A percentile compares a stretch with the other conserved stretches of the same genome.
Evolutionary conservation across 2,797 vertebrate genomes (phyloP).

Genomic region (Acanthurus leucopareius): DNA sequence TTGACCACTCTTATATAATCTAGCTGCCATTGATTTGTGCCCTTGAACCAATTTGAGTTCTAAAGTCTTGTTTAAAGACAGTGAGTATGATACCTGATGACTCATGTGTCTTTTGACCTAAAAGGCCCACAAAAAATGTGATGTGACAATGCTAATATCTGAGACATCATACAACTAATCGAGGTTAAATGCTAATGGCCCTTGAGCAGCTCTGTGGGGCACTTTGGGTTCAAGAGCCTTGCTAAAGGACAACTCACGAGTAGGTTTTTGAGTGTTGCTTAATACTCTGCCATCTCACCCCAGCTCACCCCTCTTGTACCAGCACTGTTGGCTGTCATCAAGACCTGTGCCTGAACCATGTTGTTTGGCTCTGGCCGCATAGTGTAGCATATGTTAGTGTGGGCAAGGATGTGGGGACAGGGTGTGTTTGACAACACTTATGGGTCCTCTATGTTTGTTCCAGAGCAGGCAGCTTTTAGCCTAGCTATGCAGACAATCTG

Average conservation of each 20-base stretch:
- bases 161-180: neutral
- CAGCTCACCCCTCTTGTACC: constrained; percentile 10
- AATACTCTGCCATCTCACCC: neutral
- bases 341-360: constrained; percentile 2
- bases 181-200: neutral
- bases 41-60: neutral
- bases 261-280: constrained; percentile 2
- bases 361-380: constrained; percentile 18
- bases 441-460: constrained; percentile 33
- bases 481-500: constrained; percentile 13
- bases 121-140: constrained; percentile 10
- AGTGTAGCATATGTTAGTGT: constrained; percentile 11
- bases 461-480: constrained; percentile 42
- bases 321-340: constrained; percentile 15
- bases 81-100: neutral
- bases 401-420: constrained; percentile 28
- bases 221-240: constrained; percentile 11
- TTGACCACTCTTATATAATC: constrained; percentile 3
- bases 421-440: constrained; percentile 46
- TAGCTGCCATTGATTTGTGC: neutral
- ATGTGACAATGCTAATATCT: constrained; percentile 10
- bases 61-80: neutral
- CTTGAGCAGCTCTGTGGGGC: neutral
- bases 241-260: constrained; percentile 21
- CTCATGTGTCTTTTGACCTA: neutral